Percentiles rank a stretch among this genome's conserved stretches.
Conservation (phyloP, 2,113 vertebrate genomes). For the Eurypyga helias region DNA sequence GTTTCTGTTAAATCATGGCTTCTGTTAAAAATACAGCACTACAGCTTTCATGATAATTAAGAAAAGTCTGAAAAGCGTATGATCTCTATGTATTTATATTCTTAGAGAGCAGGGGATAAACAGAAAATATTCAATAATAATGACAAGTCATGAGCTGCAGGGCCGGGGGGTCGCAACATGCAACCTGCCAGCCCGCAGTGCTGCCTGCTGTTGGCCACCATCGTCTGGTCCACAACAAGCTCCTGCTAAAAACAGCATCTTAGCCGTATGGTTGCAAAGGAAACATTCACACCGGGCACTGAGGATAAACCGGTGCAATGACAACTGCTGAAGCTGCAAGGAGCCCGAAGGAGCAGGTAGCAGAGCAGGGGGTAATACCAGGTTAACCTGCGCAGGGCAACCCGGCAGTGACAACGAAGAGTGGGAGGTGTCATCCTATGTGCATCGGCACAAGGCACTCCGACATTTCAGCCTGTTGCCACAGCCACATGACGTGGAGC, state of each 20-base stretch:
- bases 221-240: neutral
- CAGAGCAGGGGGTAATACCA: accelerated
- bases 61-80: neutral
- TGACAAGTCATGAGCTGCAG: neutral
- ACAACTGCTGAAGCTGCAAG: neutral
- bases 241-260: neutral
- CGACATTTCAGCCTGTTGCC: neutral
- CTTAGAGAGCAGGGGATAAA: neutral
- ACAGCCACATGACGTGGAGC: neutral
- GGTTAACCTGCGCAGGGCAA: neutral
- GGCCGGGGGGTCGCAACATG: neutral
- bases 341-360: neutral
- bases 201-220: neutral
- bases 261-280: neutral
- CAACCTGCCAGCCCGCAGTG: neutral
- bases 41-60: neutral
- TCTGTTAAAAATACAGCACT: neutral
- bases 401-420: accelerated
- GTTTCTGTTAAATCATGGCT: neutral
- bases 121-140: neutral
- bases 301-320: neutral
- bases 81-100: neutral
- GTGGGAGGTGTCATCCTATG: neutral
- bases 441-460: neutral
- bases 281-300: neutral